These are phyloP conservation scores for Paedocypris sp. DNA, from an alignment of 2,113 vertebrate genomes.

Conservation along the genomic window DNA sequence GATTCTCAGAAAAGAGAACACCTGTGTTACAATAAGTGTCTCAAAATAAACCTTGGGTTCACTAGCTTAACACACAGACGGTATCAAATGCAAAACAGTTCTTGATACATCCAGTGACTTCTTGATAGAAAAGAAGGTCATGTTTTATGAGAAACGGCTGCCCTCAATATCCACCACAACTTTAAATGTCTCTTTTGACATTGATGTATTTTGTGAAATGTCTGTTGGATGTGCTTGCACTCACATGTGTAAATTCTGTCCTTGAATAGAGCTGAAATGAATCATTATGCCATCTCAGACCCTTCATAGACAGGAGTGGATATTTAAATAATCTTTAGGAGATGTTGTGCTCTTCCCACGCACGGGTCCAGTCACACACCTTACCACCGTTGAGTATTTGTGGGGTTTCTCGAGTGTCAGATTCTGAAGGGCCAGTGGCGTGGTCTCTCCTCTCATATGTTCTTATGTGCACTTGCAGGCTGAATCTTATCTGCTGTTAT, in stretches of 20 bases:
- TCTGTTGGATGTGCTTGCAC: conserved; percentile 29
- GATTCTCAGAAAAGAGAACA: conserved; percentile 53
- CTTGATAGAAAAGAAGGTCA: conserved; percentile 31
- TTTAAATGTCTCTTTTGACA: conserved; percentile 31
- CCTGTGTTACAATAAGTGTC: conserved; percentile 39
- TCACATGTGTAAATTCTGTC: conserved; percentile 13
- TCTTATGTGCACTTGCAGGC: conserved; percentile 49
- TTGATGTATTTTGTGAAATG: conserved; percentile 31
- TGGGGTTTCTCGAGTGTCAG: conserved; percentile 8
- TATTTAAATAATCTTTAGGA: no score
- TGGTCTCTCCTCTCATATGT: conserved; percentile 31
- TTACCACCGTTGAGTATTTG: conserved; percentile 36
- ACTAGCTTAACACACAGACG: conserved; percentile 8
- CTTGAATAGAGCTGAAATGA: conserved; percentile 47
- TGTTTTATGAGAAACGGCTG: conserved; percentile 35
- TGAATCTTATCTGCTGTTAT: conserved; percentile 64
- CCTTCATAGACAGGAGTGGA: no score
- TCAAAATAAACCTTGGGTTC: conserved; percentile 36
- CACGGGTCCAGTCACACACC: no score
- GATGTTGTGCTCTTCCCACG: no score
- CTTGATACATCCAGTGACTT: conserved; percentile 24
- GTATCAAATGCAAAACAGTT: conserved; percentile 36
- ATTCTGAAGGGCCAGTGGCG: conserved; percentile 1
- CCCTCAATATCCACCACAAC: conserved; percentile 27
- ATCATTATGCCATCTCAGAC: conserved; percentile 47